phyloP scores from a whole-genome alignment of 1,140 invertebrate species.

The Cepaea nemoralis region DNA sequence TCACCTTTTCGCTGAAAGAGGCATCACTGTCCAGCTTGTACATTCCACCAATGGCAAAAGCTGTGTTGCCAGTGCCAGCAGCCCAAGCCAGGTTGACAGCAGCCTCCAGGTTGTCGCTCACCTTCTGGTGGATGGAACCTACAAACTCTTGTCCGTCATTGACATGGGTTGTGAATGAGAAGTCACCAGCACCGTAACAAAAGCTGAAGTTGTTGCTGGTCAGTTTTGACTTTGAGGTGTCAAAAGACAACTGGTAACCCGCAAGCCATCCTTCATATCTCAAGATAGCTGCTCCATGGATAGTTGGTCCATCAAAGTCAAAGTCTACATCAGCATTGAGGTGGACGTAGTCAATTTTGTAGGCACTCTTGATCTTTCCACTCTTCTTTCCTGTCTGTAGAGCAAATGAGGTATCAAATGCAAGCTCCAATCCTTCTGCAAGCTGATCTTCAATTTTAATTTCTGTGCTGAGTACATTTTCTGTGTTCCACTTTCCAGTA shows the following conservation, averaged over 20 bases:
- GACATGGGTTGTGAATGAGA: slow-evolving; percentile 91
- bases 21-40: slow-evolving; percentile 89
- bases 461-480: slow-evolving; percentile 94
- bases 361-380: slow-evolving; percentile 88
- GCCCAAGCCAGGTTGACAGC: slow-evolving; percentile 92
- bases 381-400: slow-evolving; percentile 93
- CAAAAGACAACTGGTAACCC: slow-evolving; percentile 91
- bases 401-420: slow-evolving; percentile 91
- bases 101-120: slow-evolving; percentile 87
- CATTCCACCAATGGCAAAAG: slow-evolving; percentile 91
- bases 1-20: slow-evolving; percentile 85
- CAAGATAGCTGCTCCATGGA: slow-evolving; percentile 82
- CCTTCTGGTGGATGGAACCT: slow-evolving; percentile 93
- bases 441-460: slow-evolving; percentile 91
- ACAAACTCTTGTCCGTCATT: slow-evolving; percentile 94
- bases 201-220: slow-evolving; percentile 95
- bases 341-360: slow-evolving; percentile 87
- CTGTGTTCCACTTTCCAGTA: slow-evolving; percentile 99
- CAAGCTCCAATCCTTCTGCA: slow-evolving; percentile 88
- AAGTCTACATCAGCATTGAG: slow-evolving; percentile 92
- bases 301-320: slow-evolving; percentile 86
- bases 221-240: slow-evolving; percentile 87
- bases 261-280: slow-evolving; percentile 84
- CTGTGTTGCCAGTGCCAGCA: slow-evolving; percentile 85
- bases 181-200: slow-evolving; percentile 90